Percentiles rank a stretch among this genome's conserved stretches.
These are phyloP conservation scores for Coenobita brevimanus DNA, from an alignment of 1,140 invertebrate genomes.

Conservation along the genomic window DNA sequence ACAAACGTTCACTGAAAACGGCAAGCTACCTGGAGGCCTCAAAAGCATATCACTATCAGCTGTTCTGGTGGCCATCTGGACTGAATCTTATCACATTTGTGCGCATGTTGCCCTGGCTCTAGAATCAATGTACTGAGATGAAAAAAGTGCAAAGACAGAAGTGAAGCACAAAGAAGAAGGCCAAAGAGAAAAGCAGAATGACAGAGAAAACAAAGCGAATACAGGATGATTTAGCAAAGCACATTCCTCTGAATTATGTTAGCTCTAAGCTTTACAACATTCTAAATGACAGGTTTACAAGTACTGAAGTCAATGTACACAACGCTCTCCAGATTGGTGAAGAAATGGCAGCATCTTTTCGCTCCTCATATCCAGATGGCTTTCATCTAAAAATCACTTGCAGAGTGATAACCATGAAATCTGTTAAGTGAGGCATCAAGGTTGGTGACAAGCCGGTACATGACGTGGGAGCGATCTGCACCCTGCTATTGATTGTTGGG, in stretches of 20 bases:
- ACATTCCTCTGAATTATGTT: too few relatives aligned
- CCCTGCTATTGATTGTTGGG: not conserved
- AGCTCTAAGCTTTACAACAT: too few relatives aligned
- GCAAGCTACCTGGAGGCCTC: not conserved
- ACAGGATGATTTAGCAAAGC: too few relatives aligned
- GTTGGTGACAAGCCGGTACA: not conserved
- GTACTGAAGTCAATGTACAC: not conserved
- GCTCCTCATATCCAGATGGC: not conserved
- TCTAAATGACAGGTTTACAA: too few relatives aligned
- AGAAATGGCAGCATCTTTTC: not conserved
- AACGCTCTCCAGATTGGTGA: not conserved
- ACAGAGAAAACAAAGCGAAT: too few relatives aligned
- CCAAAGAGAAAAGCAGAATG: not conserved
- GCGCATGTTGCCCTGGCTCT: not conserved
- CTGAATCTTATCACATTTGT: conserved; percentile 8
- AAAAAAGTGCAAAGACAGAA: not conserved
- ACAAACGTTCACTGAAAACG: not conserved
- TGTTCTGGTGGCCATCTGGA: not conserved
- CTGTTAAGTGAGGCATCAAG: not conserved
- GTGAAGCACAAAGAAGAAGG: not conserved
- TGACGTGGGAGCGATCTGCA: conserved; percentile 10
- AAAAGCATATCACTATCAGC: conserved; percentile 2
- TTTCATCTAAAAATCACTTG: not conserved
- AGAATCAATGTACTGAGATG: not conserved
- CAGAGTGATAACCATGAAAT: conserved; percentile 9